Evolutionary conservation across 2,113 vertebrate genomes (phyloP).

Genomic region (Engraulis encrasicolus): DNA sequence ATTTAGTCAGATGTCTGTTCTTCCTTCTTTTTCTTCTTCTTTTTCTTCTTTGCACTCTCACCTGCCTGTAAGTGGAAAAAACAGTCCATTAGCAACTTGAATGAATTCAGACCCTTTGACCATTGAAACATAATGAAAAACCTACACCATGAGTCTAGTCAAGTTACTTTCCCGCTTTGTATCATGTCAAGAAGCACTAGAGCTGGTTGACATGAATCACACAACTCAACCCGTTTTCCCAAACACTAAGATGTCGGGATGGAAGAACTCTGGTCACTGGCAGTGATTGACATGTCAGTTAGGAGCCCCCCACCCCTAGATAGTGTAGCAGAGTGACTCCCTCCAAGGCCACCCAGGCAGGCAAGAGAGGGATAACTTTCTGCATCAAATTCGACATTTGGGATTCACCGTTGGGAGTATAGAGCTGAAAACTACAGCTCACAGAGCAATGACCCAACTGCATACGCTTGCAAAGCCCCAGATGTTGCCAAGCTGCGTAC

Average conservation of each 20-base stretch:
- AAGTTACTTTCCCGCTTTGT: too few species aligned
- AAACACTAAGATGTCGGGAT: not conserved
- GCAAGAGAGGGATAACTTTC: slow-evolving; percentile 62
- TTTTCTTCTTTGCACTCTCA: slow-evolving; percentile 68
- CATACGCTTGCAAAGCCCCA: too few species aligned
- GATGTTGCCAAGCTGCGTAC: too few species aligned
- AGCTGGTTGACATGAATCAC: too few species aligned
- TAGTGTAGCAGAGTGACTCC: slow-evolving; percentile 67
- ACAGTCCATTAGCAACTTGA: not conserved
- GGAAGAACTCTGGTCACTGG: not conserved
- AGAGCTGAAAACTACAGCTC: too few species aligned
- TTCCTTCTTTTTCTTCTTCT: slow-evolving; percentile 67
- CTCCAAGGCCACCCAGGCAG: slow-evolving; percentile 53
- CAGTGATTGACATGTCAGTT: not conserved
- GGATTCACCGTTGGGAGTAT: not conserved
- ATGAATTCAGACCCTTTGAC: not conserved
- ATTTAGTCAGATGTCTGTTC: slow-evolving; percentile 53
- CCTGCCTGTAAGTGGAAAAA: slow-evolving; percentile 36
- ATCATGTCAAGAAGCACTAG: too few species aligned
- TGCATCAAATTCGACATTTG: slow-evolving; percentile 34
- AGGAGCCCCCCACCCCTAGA: slow-evolving; percentile 26
- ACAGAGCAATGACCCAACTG: too few species aligned
- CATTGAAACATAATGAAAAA: not conserved
- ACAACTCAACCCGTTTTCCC: too few species aligned
- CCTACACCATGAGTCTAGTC: not conserved